Percentiles rank a stretch among this genome's conserved stretches.
Conservation (phyloP, 2,888 invertebrate species). For the Euspilapteryx auroguttella region DNA sequence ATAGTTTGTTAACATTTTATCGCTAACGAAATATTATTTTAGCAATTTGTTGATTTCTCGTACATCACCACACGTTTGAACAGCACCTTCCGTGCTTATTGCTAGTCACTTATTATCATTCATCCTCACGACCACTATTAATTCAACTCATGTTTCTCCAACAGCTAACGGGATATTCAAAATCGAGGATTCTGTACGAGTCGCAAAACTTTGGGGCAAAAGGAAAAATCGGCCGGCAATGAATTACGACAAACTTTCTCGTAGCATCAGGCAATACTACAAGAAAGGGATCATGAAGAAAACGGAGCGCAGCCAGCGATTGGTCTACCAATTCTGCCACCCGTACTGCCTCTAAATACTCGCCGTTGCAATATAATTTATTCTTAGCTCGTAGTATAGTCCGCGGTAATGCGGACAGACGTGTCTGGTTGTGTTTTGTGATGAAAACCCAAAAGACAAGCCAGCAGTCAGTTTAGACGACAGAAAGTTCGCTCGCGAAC, state of each 20-base stretch:
- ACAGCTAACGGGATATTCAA: slow-evolving; percentile 91
- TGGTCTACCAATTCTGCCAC: slow-evolving; percentile 98
- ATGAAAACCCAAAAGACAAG: slow-evolving; percentile 23
- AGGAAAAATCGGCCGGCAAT: slow-evolving; percentile 98
- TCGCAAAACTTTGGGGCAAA: slow-evolving; percentile 97
- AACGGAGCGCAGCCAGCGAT: slow-evolving; percentile 94
- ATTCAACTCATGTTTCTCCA: too few species aligned
- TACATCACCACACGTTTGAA: too few species aligned
- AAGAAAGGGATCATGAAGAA: slow-evolving; percentile 99
- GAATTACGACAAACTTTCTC: slow-evolving; percentile 99
- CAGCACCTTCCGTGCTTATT: too few species aligned
- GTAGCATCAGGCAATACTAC: slow-evolving; percentile 98
- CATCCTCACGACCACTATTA: too few species aligned
- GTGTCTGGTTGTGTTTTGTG: slow-evolving; percentile 35
- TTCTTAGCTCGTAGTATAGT: slow-evolving; percentile 17
- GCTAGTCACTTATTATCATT: too few species aligned
- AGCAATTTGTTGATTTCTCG: too few species aligned
- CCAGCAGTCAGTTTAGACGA: slow-evolving; percentile 25
- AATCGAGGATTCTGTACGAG: slow-evolving; percentile 97
- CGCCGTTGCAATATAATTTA: slow-evolving; percentile 11
- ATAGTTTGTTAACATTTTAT: too few species aligned
- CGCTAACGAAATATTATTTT: too few species aligned
- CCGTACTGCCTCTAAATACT: slow-evolving; percentile 79
- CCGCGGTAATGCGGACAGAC: slow-evolving; percentile 54
- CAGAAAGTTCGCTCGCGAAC: slow-evolving; percentile 21